These are phyloP conservation scores for Andinoacara biseriatus DNA, from an alignment of 2,113 vertebrate genomes.

Conservation along the genomic window DNA sequence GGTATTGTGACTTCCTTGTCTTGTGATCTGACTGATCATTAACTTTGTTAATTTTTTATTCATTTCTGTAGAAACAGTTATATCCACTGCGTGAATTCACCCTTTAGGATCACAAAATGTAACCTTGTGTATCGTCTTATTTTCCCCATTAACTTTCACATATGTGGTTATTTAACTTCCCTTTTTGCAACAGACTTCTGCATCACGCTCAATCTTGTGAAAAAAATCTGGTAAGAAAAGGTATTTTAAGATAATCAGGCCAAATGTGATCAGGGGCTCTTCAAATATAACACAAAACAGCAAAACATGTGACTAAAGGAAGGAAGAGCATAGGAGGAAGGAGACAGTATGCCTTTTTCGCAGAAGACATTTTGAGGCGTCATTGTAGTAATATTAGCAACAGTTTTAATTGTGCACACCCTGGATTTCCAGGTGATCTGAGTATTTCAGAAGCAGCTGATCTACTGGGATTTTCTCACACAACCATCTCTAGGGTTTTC, in stretches of 20 bases:
- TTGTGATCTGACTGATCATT: slow-evolving; percentile 42
- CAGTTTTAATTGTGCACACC: background rate
- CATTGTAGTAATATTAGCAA: slow-evolving; percentile 5
- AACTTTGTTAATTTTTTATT: slow-evolving; percentile 24
- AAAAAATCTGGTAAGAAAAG: background rate
- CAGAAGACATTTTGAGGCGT: background rate
- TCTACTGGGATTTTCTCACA: background rate
- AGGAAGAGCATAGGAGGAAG: background rate
- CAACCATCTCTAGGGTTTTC: background rate
- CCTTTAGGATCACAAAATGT: background rate
- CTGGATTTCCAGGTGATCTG: background rate
- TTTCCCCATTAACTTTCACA: background rate
- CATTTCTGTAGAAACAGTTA: background rate
- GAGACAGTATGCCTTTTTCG: background rate
- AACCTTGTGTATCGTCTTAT: background rate
- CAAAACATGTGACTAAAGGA: background rate
- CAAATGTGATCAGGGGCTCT: background rate
- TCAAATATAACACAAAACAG: background rate
- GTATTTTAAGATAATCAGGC: background rate
- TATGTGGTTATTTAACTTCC: background rate
- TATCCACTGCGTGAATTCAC: background rate
- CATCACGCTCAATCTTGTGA: background rate
- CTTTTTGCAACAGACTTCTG: background rate
- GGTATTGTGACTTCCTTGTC: background rate
- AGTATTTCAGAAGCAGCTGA: background rate